These are phyloP conservation scores for Halotydeus destructor DNA, from an alignment of 1,140 invertebrate species.

Conservation along the genomic window DNA sequence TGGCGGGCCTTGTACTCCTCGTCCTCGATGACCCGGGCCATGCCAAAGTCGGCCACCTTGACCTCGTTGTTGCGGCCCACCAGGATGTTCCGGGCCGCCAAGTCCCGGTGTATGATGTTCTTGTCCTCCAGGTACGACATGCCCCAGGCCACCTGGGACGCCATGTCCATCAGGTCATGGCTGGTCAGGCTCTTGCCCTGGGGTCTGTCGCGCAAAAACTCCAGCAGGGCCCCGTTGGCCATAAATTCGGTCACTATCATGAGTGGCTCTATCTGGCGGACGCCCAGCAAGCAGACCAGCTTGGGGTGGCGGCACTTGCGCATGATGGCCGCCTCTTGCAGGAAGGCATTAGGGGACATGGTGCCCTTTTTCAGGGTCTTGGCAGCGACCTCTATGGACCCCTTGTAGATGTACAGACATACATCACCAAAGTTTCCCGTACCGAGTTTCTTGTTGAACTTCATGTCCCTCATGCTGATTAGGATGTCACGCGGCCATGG, in stretches of 20 bases:
- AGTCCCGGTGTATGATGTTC: constrained; percentile 92
- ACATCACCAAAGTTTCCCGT: constrained; percentile 96
- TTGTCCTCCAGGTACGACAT: constrained; percentile 98
- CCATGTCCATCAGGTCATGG: constrained; percentile 75
- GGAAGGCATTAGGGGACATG: constrained; percentile 94
- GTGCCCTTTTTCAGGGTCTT: constrained; percentile 91
- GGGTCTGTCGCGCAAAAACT: constrained; percentile 56
- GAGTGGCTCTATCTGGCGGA: constrained; percentile 92
- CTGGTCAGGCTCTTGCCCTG: neutral
- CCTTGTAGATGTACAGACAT: constrained; percentile 95
- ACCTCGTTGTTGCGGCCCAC: constrained; percentile 66
- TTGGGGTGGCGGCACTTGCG: constrained; percentile 86
- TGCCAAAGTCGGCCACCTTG: constrained; percentile 78
- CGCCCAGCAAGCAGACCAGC: constrained; percentile 88
- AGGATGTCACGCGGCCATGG: constrained; percentile 72
- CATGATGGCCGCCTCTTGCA: constrained; percentile 97
- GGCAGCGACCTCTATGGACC: constrained; percentile 88
- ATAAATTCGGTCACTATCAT: constrained; percentile 98
- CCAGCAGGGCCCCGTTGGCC: constrained; percentile 82
- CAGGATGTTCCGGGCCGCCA: constrained; percentile 84
- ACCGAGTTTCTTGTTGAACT: constrained; percentile 73
- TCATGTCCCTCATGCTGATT: constrained; percentile 68
- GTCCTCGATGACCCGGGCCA: constrained; percentile 90
- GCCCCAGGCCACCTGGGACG: constrained; percentile 90
- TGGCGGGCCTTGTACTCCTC: constrained; percentile 98